Conservation (phyloP, 2,888 invertebrate species). For the Patella ulyssiponensis region DNA sequence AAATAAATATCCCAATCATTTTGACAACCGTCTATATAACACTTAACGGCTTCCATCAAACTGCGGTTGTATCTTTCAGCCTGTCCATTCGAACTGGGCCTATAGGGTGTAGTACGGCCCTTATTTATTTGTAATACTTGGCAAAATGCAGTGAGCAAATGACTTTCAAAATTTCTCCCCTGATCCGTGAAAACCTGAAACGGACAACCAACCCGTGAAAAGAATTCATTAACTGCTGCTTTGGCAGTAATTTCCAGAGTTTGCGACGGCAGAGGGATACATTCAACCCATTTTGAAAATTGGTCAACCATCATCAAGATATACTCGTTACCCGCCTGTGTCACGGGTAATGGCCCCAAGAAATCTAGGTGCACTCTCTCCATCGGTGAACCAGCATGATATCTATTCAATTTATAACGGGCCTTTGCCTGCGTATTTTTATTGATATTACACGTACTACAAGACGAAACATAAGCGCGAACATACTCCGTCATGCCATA, state of each 20-base stretch:
- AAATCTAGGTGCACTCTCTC: background rate
- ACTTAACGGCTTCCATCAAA: slow-evolving; percentile 22
- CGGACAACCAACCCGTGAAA: no score
- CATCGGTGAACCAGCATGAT: background rate
- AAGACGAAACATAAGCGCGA: background rate
- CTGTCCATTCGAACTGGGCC: slow-evolving; percentile 27
- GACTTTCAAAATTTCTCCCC: no score
- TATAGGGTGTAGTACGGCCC: slow-evolving; percentile 27
- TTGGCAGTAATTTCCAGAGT: no score
- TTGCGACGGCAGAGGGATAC: background rate
- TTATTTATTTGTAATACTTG: slow-evolving; percentile 28
- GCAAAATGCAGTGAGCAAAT: no score
- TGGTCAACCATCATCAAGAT: background rate
- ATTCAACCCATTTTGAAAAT: background rate
- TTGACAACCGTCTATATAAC: no score
- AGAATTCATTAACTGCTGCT: no score
- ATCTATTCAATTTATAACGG: background rate
- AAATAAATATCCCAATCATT: no score
- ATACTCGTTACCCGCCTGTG: background rate
- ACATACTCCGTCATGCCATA: background rate
- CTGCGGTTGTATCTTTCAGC: slow-evolving; percentile 21
- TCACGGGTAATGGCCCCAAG: background rate
- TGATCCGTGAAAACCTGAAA: no score
- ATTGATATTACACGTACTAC: background rate
- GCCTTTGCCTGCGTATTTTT: background rate